phyloP scores from a whole-genome alignment of 2,113 vertebrate genomes.

The Platanista minor region DNA sequence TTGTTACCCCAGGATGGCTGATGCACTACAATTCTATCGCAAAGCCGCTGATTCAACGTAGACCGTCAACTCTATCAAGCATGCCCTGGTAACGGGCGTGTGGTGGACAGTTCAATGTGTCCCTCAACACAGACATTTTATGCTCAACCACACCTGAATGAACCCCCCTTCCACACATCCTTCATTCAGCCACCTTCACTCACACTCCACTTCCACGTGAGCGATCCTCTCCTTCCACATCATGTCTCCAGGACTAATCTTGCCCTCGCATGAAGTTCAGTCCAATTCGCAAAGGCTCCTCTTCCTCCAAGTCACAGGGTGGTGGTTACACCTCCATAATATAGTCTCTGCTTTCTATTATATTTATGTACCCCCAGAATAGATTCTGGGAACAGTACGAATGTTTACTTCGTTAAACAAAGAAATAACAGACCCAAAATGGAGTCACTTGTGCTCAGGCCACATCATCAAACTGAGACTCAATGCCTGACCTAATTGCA shows the following conservation, averaged over 20 bases:
- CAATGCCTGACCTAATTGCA: not conserved
- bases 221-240: not conserved
- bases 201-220: not conserved
- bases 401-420: not conserved
- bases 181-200: not conserved
- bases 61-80: not conserved
- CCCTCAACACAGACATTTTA: accelerated
- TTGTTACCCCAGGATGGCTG: not conserved
- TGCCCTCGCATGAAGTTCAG: not conserved
- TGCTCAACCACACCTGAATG: not conserved
- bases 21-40: not conserved
- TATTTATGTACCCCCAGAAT: not conserved
- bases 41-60: not conserved
- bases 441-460: not conserved
- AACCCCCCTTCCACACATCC: not conserved
- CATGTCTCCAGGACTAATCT: too few species aligned
- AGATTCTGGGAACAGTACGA: not conserved
- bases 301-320: not conserved
- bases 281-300: not conserved
- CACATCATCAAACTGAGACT: not conserved
- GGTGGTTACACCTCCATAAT: not conserved
- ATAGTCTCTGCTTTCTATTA: not conserved
- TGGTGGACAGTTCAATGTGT: accelerated
- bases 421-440: not conserved
- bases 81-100: accelerated